phyloP scores from a whole-genome alignment of 1,140 invertebrate species.

The Dufourea novaeangliae region DNA sequence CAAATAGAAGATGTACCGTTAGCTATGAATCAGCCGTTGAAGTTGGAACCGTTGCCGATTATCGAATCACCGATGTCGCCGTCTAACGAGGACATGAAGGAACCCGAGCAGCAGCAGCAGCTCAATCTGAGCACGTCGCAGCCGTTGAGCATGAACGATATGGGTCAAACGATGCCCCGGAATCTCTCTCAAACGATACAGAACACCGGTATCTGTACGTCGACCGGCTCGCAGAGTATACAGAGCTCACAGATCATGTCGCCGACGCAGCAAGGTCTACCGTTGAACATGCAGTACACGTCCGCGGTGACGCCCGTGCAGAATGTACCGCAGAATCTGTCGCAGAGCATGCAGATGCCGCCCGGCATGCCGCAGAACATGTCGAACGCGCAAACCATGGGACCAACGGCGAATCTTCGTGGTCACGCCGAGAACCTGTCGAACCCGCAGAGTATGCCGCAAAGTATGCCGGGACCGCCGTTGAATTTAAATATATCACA shows the following conservation, averaged over 20 bases:
- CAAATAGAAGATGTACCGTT: conserved; percentile 70
- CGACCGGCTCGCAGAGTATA: conserved; percentile 57
- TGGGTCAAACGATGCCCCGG: conserved; percentile 71
- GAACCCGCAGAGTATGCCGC: conserved; percentile 57
- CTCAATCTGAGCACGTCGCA: conserved; percentile 68
- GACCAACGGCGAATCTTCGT: conserved; percentile 67
- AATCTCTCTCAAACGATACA: conserved; percentile 75
- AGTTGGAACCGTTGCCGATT: conserved; percentile 75
- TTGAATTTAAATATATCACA: conserved; percentile 78
- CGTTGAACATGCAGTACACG: conserved; percentile 78
- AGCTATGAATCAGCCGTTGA: conserved; percentile 72
- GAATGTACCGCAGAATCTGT: conserved; percentile 77
- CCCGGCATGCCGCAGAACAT: conserved; percentile 68
- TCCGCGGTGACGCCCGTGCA: conserved; percentile 72
- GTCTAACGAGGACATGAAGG: conserved; percentile 62
- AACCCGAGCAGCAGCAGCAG: conserved; percentile 65
- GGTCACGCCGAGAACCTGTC: conserved; percentile 72
- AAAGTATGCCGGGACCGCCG: conserved; percentile 70
- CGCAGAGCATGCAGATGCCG: conserved; percentile 71
- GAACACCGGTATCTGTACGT: conserved; percentile 60
- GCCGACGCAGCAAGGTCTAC: conserved; percentile 70
- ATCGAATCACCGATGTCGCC: conserved; percentile 74
- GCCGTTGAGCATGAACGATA: conserved; percentile 67
- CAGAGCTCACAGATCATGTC: conserved; percentile 70
- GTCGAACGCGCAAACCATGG: conserved; percentile 62